phyloP scores from a whole-genome alignment of 2,113 vertebrate species.

The Cottus gobio region DNA sequence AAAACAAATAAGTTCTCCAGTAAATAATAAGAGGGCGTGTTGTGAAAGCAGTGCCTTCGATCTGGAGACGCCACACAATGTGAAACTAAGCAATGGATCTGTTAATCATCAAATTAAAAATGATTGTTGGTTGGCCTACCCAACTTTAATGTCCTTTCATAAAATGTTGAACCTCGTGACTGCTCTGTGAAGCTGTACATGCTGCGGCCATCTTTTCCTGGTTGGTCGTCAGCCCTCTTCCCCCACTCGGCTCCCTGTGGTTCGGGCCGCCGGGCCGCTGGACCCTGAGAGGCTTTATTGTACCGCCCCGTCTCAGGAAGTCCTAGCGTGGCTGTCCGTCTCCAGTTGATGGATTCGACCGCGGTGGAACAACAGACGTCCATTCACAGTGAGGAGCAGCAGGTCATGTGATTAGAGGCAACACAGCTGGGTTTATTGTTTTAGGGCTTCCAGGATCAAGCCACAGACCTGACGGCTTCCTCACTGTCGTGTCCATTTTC shows the following conservation, averaged over 20 bases:
- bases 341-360: slow-evolving; percentile 19
- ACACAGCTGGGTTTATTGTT: neutral
- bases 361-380: slow-evolving; percentile 18
- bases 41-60: too few species aligned
- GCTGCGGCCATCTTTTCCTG: neutral
- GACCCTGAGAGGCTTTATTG: slow-evolving; percentile 37
- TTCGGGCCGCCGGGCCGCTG: neutral
- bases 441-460: neutral
- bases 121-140: neutral
- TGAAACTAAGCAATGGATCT: too few species aligned
- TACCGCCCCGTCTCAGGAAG: slow-evolving; percentile 3
- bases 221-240: neutral
- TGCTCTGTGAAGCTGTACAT: neutral
- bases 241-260: too few species aligned
- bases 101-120: neutral
- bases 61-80: too few species aligned
- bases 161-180: neutral
- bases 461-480: neutral
- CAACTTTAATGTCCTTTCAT: neutral
- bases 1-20: too few species aligned
- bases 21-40: too few species aligned
- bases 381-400: neutral
- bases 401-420: neutral
- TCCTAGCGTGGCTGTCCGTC: neutral
- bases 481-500: neutral